Conservation (phyloP, 2,113 vertebrate genomes). For the Dromas ardeola region DNA sequence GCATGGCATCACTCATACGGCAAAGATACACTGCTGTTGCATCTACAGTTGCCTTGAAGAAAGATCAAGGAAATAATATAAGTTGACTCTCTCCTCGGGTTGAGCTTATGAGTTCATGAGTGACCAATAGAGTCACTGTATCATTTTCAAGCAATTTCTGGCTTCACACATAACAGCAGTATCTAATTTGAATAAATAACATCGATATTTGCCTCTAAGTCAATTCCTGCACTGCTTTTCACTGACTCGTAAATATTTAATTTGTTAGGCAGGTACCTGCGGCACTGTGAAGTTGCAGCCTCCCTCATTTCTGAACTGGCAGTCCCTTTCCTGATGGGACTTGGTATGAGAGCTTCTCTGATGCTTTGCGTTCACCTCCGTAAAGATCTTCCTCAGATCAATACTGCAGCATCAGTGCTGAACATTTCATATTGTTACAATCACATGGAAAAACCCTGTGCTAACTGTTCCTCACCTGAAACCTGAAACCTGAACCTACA, state of each 20-base stretch:
- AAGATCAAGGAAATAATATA: background rate
- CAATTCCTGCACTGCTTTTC: background rate
- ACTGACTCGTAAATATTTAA: background rate
- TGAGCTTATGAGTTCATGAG: background rate
- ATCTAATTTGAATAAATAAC: background rate
- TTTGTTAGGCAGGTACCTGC: background rate
- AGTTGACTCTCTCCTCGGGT: background rate
- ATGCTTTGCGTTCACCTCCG: background rate
- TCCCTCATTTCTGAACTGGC: background rate
- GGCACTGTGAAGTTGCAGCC: background rate
- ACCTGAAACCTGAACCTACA: background rate
- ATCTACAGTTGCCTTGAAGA: background rate
- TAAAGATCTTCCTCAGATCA: background rate
- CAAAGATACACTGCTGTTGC: background rate
- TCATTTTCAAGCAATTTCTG: background rate
- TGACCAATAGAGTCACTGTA: background rate
- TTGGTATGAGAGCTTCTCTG: background rate
- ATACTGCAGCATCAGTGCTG: background rate
- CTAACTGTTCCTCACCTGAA: background rate
- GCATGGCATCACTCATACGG: background rate
- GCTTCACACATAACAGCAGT: background rate
- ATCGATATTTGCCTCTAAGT: background rate
- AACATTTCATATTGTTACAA: background rate
- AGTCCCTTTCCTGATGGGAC: background rate
- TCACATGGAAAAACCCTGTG: background rate